A percentile compares a stretch with the other conserved stretches of the same genome.
Evolutionary conservation across 2,113 vertebrate genomes (phyloP).

Genomic region (Callionymus lyra): DNA sequence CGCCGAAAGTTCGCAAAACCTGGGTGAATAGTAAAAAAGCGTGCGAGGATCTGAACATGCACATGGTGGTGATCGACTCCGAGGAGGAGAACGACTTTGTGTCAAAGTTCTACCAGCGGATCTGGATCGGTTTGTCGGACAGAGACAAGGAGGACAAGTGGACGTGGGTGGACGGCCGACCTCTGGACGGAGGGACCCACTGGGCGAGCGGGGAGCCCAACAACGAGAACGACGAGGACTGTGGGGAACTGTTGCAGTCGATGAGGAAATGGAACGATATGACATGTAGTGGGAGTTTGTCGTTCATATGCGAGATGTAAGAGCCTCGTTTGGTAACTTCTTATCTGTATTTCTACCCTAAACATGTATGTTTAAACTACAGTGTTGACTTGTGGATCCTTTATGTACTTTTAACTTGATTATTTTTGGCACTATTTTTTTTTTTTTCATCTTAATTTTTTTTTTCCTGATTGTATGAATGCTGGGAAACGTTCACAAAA

Average conservation of each 20-base stretch:
- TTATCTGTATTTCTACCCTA: no score
- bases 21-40: slow-evolving; percentile 16
- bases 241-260: slow-evolving; percentile 4
- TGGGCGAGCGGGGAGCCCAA: slow-evolving; percentile 28
- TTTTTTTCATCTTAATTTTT: no score
- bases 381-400: no score
- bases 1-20: background rate
- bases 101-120: accelerated
- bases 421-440: no score
- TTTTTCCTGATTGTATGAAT: no score
- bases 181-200: background rate
- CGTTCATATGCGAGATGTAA: slow-evolving; percentile 28
- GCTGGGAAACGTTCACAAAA: no score
- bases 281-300: background rate
- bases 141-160: background rate
- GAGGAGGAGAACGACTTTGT: slow-evolving; percentile 14
- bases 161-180: slow-evolving; percentile 26
- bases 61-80: slow-evolving; percentile 14
- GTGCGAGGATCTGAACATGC: slow-evolving; percentile 3
- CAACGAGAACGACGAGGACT: slow-evolving; percentile 1
- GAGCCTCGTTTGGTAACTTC: no score
- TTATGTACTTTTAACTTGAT: no score
- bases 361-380: no score
- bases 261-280: slow-evolving; percentile 8
- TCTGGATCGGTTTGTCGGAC: slow-evolving; percentile 29